Conservation (phyloP, 1,140 invertebrate genomes). For the Lasaia peninsularis region DNA sequence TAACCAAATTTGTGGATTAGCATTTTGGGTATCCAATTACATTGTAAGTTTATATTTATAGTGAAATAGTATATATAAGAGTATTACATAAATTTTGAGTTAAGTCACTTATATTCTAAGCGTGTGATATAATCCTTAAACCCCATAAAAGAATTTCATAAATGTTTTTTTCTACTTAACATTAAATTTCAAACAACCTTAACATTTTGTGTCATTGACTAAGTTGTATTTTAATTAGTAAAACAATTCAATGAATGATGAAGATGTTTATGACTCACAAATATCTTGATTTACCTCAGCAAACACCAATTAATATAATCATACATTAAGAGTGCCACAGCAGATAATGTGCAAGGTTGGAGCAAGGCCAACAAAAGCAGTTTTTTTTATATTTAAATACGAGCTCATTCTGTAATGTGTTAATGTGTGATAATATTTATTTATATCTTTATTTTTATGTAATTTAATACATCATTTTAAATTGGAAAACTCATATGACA, state of each 20-base stretch:
- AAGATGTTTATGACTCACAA: not conserved
- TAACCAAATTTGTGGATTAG: no score
- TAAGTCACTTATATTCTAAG: no score
- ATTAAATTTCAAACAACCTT: not conserved
- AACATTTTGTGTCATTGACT: not conserved
- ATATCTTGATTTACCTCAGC: conserved; percentile 1
- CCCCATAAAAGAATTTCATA: no score
- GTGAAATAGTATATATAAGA: no score
- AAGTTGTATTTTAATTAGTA: not conserved
- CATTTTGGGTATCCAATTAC: no score
- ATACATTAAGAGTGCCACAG: not conserved
- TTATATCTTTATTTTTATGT: not conserved
- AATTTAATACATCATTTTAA: no score
- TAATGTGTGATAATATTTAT: not conserved
- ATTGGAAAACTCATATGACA: no score
- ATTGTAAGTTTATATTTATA: no score
- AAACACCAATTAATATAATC: not conserved
- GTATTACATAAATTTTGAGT: no score
- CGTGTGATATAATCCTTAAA: no score
- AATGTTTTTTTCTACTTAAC: no score
- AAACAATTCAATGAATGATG: not conserved
- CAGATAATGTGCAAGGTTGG: not conserved
- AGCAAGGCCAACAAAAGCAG: not conserved
- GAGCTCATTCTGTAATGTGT: not conserved
- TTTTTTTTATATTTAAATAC: conserved; percentile 7